Evolutionary conservation across 2,113 vertebrate genomes (phyloP).

Genomic region (Otocyon megalotis): DNA sequence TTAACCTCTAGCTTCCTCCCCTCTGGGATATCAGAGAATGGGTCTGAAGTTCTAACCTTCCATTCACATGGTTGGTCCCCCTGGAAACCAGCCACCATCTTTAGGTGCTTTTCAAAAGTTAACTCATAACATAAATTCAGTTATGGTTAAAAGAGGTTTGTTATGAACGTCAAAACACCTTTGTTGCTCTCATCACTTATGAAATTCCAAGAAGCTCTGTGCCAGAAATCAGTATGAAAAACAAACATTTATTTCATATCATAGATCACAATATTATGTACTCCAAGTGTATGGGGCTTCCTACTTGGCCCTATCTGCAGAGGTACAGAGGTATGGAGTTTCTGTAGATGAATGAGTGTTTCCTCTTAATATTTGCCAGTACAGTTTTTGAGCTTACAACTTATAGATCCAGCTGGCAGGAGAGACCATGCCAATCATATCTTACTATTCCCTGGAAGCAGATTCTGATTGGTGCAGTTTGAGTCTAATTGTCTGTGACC

Average conservation of each 20-base stretch:
- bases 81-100: background rate
- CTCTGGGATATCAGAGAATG: background rate
- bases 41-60: background rate
- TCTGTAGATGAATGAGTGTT: background rate
- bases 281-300: background rate
- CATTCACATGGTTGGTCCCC: background rate
- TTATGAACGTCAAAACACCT: background rate
- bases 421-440: background rate
- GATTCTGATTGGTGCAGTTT: background rate
- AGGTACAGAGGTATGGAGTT: background rate
- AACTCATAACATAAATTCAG: background rate
- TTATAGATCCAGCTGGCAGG: background rate
- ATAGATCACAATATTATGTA: background rate
- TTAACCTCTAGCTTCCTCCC: background rate
- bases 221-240: background rate
- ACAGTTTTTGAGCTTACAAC: background rate
- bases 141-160: background rate
- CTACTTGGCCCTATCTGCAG: background rate
- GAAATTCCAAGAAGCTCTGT: background rate
- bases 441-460: background rate
- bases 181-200: background rate
- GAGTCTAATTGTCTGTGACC: background rate
- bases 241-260: background rate
- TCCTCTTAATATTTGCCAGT: background rate
- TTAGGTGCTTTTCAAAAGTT: background rate